Base-by-base conservation (phyloP, 2,113 vertebrate species). In the Lophotis ruficrista region DNA sequence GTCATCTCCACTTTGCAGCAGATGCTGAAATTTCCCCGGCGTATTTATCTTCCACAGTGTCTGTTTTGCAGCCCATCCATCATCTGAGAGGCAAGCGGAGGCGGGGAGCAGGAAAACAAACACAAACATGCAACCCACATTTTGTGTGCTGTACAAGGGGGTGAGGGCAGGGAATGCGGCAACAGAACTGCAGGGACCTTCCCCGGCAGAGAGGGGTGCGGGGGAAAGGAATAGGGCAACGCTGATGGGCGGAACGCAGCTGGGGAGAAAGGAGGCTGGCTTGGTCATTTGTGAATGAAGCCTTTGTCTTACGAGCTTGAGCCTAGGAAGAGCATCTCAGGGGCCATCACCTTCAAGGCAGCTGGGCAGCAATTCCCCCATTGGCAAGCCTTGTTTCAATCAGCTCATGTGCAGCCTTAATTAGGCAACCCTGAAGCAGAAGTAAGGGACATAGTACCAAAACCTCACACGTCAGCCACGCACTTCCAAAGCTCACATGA, bases 201-300 rank as follows among this genome's bases (percentile, higher is more conserved):
- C n/a, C 18, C 41, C 1, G 3, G 54, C 0, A 2, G 30, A 25
- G 4, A 27, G 12, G 15, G 7, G 1, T 2, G 0, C 6, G 20
- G 9, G n/a, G 21, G 18, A 35, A 47, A 78, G 6, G 33, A 75
- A 78, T 6, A 64, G 56, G 30, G 54, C 14, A 61, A 30, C 18
- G 56, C 50, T 66, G 45, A 25, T 22, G n/a, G 12, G 30, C 10
- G 14, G 25, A 47, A 38, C 1, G 10, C 30, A 31, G 6, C 28
- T 19, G 23, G 33, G 30, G 15, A 77, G 23, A 48, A 43, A 71
- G 21, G 37, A 80, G 43, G 30, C 22, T 31, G 61, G 35, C 41
- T 50, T 72, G 64, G 72, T 56, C 51, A n/a, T 30, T 64, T 80
- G 25, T 86, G 57, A 91, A 77, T 38, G 20, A 66, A 83, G 33